Evolutionary conservation across 64 coral and sea anemone genomes (phyloP).

Genomic region (Porites lutea): DNA sequence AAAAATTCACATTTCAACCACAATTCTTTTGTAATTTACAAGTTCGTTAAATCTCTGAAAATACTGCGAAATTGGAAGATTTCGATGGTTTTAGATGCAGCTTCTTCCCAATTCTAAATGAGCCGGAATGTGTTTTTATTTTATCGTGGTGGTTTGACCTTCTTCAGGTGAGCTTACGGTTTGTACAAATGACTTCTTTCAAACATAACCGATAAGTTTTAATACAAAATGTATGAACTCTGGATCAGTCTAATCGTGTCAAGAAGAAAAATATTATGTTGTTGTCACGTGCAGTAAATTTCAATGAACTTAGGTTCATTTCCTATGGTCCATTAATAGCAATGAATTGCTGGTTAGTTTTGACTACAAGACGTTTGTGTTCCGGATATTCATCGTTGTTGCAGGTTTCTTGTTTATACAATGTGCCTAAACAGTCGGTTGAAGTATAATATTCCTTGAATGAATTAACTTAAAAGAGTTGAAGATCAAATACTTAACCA

Average conservation of each 20-base stretch:
- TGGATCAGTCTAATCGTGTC: background rate
- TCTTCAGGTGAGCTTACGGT: conserved; percentile 19
- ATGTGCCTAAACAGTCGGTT: background rate
- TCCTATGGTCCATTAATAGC: conserved; percentile 7
- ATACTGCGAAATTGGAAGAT: background rate
- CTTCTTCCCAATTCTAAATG: background rate
- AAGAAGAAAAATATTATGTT: background rate
- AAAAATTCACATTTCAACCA: background rate
- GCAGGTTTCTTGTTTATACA: conserved; percentile 5
- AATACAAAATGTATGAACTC: background rate
- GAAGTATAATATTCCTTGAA: background rate
- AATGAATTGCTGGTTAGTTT: background rate
- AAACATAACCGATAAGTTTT: background rate
- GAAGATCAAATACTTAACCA: conserved; percentile 13
- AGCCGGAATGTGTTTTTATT: background rate
- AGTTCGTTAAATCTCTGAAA: background rate
- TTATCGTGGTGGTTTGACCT: background rate
- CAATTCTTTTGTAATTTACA: background rate
- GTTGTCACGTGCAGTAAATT: background rate
- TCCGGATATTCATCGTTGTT: conserved; percentile 1
- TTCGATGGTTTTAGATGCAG: background rate
- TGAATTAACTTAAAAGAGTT: background rate
- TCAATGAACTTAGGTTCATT: background rate
- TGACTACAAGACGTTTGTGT: background rate
- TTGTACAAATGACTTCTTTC: background rate